Evolutionary conservation across 2,888 invertebrate species (phyloP).

Genomic region (Orthonychiurus folsomi): DNA sequence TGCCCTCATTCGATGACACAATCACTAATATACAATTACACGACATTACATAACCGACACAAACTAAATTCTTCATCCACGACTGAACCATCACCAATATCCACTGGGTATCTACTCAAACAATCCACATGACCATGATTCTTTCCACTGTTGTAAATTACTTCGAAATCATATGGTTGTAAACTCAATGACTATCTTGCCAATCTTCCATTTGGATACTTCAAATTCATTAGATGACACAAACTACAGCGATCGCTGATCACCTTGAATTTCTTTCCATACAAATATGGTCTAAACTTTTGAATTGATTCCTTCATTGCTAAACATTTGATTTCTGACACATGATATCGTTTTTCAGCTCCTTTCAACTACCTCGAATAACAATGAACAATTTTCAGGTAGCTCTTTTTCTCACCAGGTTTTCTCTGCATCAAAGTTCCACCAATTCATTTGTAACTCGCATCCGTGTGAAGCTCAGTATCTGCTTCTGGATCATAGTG

Average conservation of each 20-base stretch:
- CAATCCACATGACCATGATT: conserved; percentile 9
- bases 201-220: conserved; percentile 24
- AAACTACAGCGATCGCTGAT: conserved; percentile 37
- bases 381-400: conserved; percentile 9
- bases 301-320: conserved; percentile 34
- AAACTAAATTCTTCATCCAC: no score
- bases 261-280: conserved; percentile 29
- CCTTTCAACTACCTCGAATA: conserved; percentile 7
- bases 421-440: conserved; percentile 4
- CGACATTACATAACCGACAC: no score
- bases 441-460: conserved; percentile 7
- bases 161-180: conserved; percentile 24
- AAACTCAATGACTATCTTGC: conserved; percentile 28
- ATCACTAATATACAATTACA: no score
- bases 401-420: background rate
- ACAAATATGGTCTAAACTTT: conserved; percentile 34
- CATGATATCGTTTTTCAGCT: conserved; percentile 26
- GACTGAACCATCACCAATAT: no score
- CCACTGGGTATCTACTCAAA: conserved; percentile 6
- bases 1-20: no score
- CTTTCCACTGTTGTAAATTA: conserved; percentile 20
- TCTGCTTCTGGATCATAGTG: conserved; percentile 2
- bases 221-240: conserved; percentile 18
- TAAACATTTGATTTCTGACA: conserved; percentile 32
- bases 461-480: conserved; percentile 12